Evolutionary conservation across 1,140 invertebrate genomes (phyloP).

Genomic region (Laupala kohalensis): DNA sequence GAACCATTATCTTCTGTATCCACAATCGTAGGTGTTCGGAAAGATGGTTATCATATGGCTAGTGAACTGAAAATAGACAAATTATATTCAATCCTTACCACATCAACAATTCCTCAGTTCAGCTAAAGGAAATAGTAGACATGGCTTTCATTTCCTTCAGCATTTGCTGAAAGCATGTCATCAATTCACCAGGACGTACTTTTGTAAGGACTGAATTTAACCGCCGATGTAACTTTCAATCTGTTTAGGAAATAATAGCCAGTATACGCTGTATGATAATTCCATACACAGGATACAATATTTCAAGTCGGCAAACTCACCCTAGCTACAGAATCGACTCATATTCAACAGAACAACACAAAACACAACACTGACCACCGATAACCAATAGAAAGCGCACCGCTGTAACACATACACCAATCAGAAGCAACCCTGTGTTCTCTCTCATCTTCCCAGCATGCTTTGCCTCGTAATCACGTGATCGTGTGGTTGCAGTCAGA

Average conservation of each 20-base stretch:
- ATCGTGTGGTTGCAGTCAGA: neutral
- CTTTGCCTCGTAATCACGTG: neutral
- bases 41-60: neutral
- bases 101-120: no score
- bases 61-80: neutral
- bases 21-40: neutral
- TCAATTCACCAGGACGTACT: no score
- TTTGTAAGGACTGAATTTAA: no score
- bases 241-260: no score
- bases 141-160: no score
- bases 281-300: no score
- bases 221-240: no score
- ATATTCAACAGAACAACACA: no score
- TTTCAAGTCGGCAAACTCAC: neutral
- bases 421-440: neutral
- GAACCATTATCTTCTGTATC: slow-evolving; percentile 7
- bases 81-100: no score
- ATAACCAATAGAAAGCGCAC: neutral
- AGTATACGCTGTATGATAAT: no score
- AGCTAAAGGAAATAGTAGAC: no score
- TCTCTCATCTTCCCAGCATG: neutral
- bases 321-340: neutral
- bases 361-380: neutral
- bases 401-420: neutral
- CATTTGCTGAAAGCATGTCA: no score